Conservation (phyloP, 2,888 invertebrate species). For the Cotesia congregata region DNA sequence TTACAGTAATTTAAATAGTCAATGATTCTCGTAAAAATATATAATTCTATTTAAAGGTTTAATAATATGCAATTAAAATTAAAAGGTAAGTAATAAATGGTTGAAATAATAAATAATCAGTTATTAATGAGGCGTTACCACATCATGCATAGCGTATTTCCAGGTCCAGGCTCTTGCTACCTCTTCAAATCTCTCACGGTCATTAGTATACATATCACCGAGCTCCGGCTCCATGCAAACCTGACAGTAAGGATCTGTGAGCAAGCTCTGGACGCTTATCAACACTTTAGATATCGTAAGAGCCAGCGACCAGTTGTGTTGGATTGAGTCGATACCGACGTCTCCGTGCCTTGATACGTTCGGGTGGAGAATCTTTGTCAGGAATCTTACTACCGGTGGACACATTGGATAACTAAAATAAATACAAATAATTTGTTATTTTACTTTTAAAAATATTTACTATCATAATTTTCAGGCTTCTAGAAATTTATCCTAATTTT, state of each 20-base stretch:
- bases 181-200: conserved; percentile 82
- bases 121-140: conserved; percentile 65
- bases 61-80: too few relatives aligned
- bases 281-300: conserved; percentile 91
- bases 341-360: conserved; percentile 96
- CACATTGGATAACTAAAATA: conserved; percentile 84
- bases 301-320: conserved; percentile 96
- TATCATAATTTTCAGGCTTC: too few relatives aligned
- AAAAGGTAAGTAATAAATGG: neutral
- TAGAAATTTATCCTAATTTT: too few relatives aligned
- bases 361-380: conserved; percentile 94
- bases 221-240: conserved; percentile 92
- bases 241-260: conserved; percentile 91
- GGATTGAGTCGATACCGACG: conserved; percentile 94
- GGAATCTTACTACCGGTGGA: conserved; percentile 91
- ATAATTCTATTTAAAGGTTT: too few relatives aligned
- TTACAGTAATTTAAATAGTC: too few relatives aligned
- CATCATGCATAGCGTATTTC: conserved; percentile 89
- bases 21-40: too few relatives aligned
- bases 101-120: neutral
- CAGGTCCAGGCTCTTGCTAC: conserved; percentile 91
- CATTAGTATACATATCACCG: conserved; percentile 83
- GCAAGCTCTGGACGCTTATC: conserved; percentile 87
- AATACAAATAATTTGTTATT: conserved; percentile 5
- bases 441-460: neutral